Percentiles rank a stretch among this genome's conserved stretches.
phyloP scores from a whole-genome alignment of 2,113 vertebrate species.

The Albula goreensis region DNA sequence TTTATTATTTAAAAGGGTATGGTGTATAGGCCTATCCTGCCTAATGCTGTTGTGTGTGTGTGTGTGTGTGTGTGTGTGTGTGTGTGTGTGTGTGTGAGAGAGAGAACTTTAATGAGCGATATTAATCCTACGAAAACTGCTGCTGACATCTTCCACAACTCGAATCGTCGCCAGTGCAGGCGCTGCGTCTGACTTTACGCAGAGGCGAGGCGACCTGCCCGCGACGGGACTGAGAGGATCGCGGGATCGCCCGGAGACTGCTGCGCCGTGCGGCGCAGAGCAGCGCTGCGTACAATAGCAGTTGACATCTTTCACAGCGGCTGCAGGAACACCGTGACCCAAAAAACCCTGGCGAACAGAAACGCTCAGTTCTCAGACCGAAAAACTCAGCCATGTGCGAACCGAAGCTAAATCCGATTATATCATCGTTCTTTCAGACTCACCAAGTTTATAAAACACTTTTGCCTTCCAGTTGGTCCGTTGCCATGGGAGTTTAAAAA shows the following conservation, averaged over 20 bases:
- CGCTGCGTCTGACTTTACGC: neutral
- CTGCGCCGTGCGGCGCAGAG: no score
- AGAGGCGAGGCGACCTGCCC: neutral
- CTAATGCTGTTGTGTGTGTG: no score
- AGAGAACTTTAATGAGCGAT: neutral
- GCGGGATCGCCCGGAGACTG: neutral
- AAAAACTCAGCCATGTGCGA: conserved; percentile 20
- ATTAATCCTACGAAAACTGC: neutral
- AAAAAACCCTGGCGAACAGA: conserved; percentile 15
- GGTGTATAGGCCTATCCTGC: no score
- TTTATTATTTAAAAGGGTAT: neutral
- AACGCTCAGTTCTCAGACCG: neutral
- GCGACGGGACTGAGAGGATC: no score
- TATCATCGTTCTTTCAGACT: conserved; percentile 33
- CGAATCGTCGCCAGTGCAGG: neutral
- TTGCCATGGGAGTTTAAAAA: neutral
- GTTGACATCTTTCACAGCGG: conserved; percentile 27
- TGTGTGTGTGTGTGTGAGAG: no score
- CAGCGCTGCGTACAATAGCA: neutral
- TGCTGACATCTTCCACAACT: neutral
- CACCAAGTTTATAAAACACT: conserved; percentile 26
- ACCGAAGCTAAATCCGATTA: conserved; percentile 29
- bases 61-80: no score
- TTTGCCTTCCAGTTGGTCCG: conserved; percentile 8
- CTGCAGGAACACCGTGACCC: conserved; percentile 28